Conservation (phyloP, 2,888 invertebrate genomes). For the Abrostola tripartita region DNA sequence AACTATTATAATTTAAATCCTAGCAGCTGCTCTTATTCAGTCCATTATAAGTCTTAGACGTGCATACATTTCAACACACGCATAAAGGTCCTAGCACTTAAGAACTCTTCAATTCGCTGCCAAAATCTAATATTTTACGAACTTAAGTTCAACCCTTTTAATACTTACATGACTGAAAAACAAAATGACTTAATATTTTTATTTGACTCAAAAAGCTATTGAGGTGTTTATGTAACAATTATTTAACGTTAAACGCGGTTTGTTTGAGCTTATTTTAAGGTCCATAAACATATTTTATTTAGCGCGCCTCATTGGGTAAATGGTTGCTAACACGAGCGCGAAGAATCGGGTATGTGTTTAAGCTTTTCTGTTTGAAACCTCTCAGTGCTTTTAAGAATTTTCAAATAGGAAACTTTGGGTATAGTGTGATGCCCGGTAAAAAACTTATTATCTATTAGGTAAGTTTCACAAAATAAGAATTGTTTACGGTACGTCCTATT, state of each 20-base stretch:
- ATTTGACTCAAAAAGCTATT: conserved; percentile 14
- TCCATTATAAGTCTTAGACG: background rate
- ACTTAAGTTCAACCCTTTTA: conserved; percentile 8
- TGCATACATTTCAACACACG: background rate
- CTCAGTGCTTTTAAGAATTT: too few species aligned
- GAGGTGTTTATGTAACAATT: conserved; percentile 17
- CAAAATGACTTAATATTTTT: conserved; percentile 16
- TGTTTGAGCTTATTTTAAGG: conserved; percentile 9
- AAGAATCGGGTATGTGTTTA: too few species aligned
- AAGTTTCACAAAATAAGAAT: too few species aligned
- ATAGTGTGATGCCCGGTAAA: too few species aligned
- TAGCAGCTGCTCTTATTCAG: background rate
- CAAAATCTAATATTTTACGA: conserved; percentile 20
- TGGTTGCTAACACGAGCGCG: too few species aligned
- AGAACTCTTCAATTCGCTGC: background rate
- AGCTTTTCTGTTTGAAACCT: too few species aligned
- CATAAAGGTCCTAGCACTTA: background rate
- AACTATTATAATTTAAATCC: too few species aligned
- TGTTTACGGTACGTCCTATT: too few species aligned
- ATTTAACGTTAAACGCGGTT: conserved; percentile 15
- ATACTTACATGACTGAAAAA: conserved; percentile 19
- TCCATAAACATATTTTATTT: background rate
- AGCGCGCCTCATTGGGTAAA: background rate
- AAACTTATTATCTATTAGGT: too few species aligned
- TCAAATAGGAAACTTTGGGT: too few species aligned